Base-by-base conservation (phyloP, 1,140 invertebrate genomes). In the Drosophila sp. region DNA sequence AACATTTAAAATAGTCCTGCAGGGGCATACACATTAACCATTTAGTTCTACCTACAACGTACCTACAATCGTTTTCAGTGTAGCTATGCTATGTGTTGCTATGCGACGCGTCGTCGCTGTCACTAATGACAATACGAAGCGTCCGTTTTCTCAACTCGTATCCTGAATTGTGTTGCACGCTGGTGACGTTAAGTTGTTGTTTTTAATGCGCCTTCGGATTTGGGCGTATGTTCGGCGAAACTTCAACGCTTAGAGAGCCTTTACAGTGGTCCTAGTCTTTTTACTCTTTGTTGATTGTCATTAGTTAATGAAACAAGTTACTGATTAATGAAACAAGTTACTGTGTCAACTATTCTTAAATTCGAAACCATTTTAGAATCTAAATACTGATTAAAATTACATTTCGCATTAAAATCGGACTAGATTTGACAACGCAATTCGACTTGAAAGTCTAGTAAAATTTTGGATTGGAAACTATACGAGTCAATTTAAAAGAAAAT, bases 211-310 rank as follows among this genome's bases (percentile, higher is more conserved):
- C 46, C 45, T 59, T 72, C 62, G 54, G 70, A 14, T 43, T 48
- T 72, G 53, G 32, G 54, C 14, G 32, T 54, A 67, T 8, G 36
- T 58, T 43, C 58, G 62, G 62, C 51, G 69, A 66, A 57, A 4
- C 27, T 29, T 11, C 9, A n/a, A 32, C 25, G 41, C 34, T 29
- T 36, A 9, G 2, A 54, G 45, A 8, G 6, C 50, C 2, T 50
- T 57, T 32, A 71, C 51, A 4, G 21, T 64, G 51, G 41, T 54
- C 11, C 25, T 14, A 7, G n/a, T n/a, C n/a, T n/a, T n/a, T n/a
- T n/a, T n/a, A n/a, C n/a, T n/a, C n/a, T n/a, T n/a, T n/a, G n/a
- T n/a, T n/a, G n/a, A n/a, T n/a, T n/a, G n/a, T n/a, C n/a, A n/a
- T n/a, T n/a, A n/a, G n/a, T n/a, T n/a, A n/a, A n/a, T n/a, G n/a